Evolutionary conservation across 1,140 invertebrate genomes (phyloP).

Genomic region (Euglossa dilemma): DNA sequence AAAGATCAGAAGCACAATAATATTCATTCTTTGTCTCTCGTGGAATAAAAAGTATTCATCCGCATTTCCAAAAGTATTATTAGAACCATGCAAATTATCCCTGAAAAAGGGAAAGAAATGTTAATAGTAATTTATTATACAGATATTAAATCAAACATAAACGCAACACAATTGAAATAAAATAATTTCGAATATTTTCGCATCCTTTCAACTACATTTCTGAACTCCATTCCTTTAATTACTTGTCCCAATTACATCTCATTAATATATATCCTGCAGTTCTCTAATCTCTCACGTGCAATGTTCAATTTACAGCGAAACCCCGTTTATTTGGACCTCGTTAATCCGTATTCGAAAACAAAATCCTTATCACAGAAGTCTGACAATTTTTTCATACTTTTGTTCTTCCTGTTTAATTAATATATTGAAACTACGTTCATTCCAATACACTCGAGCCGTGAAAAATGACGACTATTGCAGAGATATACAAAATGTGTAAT

Average conservation of each 20-base stretch:
- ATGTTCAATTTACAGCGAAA: not conserved
- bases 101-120: not conserved
- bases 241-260: too few species aligned
- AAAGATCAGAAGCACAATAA: not conserved
- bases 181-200: not conserved
- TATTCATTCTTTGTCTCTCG: not conserved
- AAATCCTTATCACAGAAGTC: too few species aligned
- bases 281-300: not conserved
- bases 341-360: not conserved
- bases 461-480: too few species aligned
- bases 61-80: not conserved
- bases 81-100: too few species aligned
- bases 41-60: not conserved
- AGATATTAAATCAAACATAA: not conserved
- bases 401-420: too few species aligned
- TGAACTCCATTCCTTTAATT: too few species aligned
- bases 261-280: not conserved
- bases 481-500: too few species aligned
- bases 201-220: too few species aligned
- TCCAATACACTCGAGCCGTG: too few species aligned
- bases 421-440: too few species aligned
- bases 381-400: too few species aligned
- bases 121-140: not conserved
- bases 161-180: not conserved
- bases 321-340: too few species aligned